Evolutionary conservation across 2,888 invertebrate genomes (phyloP), one percentile per base, ranked within the genome.

Genomic region (Pherbina coryleti): DNA sequence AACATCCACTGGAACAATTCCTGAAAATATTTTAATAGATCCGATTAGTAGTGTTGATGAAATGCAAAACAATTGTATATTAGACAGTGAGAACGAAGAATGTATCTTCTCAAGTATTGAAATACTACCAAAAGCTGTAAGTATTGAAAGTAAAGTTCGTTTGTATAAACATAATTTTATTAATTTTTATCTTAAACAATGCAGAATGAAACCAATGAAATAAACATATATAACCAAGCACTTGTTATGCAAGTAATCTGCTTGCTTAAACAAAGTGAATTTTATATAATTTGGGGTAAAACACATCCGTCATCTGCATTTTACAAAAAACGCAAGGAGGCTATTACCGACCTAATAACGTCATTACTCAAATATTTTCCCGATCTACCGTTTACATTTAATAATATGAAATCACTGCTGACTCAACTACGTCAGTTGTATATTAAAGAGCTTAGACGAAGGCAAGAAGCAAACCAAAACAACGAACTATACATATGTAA

Each of bases 201-300:
- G 44, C 44, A 44, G 44, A 44, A 44, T 44, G 44, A 44, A 53
- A 25, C 5, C 9, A 19, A 31, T 11, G n/a, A 19, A 66, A 31
- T 75, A 44, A 17, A 53, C 9, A 31, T 34, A 3, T 17, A 67
- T 25, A 67, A 75, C 37, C 51, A 25, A 67, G 19, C 55, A 19
- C 31, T 75, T 5, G n/a, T 75, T 9, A 34, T 17, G 31, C 14
- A 67, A 25, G 22, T 75, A 5, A 75, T 75, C 5, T 17, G 44
- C 17, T 37, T 67, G 37, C 17, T 67, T 4, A 75, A 67, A 64
- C 31, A 55, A 37, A 67, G 67, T 25, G 44, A 44, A 44, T 44
- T 44, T 44, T 7, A 66, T 67, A 17, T 75, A 25, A 49, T 75
- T 17, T 75, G 75, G 75, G n/a, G 57, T 22, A 37, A 51, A 31